Percentiles rank a stretch among this genome's conserved stretches.
phyloP scores from a whole-genome alignment of 2,113 vertebrate species.

The Erinaceus europaeus region DNA sequence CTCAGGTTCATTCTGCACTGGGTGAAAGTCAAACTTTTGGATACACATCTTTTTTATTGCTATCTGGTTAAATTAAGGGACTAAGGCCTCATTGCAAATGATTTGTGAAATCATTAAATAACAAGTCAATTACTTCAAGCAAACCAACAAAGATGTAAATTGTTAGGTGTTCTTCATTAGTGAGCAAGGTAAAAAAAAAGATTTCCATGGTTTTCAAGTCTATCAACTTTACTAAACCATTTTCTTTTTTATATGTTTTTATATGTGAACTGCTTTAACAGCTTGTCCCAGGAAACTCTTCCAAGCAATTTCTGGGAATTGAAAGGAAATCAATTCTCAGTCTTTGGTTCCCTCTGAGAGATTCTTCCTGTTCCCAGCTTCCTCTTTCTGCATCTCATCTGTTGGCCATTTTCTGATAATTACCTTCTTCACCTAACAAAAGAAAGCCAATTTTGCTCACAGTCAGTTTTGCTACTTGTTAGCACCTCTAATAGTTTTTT shows the following conservation, averaged over 20 bases:
- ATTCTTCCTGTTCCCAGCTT: neutral
- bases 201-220: neutral
- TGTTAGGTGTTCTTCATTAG: constrained; percentile 67
- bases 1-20: neutral
- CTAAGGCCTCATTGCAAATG: neutral
- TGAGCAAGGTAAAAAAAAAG: constrained; percentile 5
- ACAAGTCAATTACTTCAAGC: constrained; percentile 42
- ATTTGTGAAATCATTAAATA: constrained; percentile 38
- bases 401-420: constrained; percentile 48
- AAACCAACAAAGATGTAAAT: constrained; percentile 63
- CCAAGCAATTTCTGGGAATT: neutral
- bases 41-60: neutral
- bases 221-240: constrained; percentile 21
- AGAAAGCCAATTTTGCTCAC: constrained; percentile 32
- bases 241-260: neutral
- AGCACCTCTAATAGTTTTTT: constrained; percentile 54
- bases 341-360: neutral
- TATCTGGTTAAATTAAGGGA: neutral
- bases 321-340: constrained; percentile 2
- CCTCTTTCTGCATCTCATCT: constrained; percentile 11
- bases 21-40: constrained; percentile 7
- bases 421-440: constrained; percentile 34
- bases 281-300: neutral
- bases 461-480: constrained; percentile 49
- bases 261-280: neutral